Evolutionary conservation across 1,140 invertebrate genomes (phyloP), one percentile per base, ranked within the genome.

Genomic region (Uloborus diversus): DNA sequence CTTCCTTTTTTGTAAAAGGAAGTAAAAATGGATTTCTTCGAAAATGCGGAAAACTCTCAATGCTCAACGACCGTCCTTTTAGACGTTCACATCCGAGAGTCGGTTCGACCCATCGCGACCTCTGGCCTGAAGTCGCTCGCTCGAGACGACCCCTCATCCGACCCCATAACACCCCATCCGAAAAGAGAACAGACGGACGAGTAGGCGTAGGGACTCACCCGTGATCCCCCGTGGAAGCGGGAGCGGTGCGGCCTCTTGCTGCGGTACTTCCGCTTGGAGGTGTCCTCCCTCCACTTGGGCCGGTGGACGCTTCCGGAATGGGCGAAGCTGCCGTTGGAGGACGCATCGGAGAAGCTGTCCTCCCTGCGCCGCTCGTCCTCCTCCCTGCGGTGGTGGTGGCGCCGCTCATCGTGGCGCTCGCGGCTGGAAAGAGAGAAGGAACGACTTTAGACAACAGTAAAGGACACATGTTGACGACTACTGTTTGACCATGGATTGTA

Each of bases 241-340:
- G 73, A 78, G 23, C 73, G 73, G 57, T 78, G 73, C 0, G 73
- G 73, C 23, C 73, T 64, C 59, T 78, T 78, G 35, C 73, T 78
- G 27, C 73, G 61, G 42, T 78, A 78, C 23, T 78, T 78, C 23
- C 73, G 17, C 32, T 78, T 78, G 3, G 73, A 78, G 1, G 73
- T 78, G 30, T 78, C 73, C 23, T 78, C 73, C n/a, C 73, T 78
- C 73, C 73, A 78, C n/a, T 35, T 20, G 23, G 73, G 73, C 20
- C 73, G 37, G 27, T 78, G 73, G 13, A 78, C 61, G 9, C 73
- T 78, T 3, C 73, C 73, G 30, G 73, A 78, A 56, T 65, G 59
- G 1, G 57, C 20, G 35, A 35, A 32, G 17, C 47, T 65, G 49
- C 33, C 66, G 23, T 4, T 78, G 1, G 73, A 78, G 17, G 73